Evolutionary conservation across 2,797 vertebrate species (phyloP).

Genomic region (Galagoides demidoff): DNA sequence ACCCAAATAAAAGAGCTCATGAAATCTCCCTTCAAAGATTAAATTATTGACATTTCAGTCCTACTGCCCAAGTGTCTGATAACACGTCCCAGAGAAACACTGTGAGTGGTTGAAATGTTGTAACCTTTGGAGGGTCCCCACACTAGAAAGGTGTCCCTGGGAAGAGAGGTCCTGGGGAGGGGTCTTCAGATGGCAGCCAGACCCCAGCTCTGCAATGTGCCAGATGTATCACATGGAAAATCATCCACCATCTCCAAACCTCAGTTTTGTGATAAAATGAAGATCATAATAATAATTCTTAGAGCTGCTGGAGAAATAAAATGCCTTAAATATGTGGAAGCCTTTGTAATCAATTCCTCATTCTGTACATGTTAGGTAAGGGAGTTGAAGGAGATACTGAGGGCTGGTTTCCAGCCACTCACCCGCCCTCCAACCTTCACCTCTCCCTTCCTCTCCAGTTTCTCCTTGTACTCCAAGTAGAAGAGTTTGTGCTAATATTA

Average conservation of each 20-base stretch:
- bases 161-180: background rate
- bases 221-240: background rate
- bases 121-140: background rate
- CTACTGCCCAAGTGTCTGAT: background rate
- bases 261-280: background rate
- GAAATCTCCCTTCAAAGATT: background rate
- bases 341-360: background rate
- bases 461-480: conserved; percentile 53
- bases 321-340: background rate
- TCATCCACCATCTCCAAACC: background rate
- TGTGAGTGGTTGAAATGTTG: background rate
- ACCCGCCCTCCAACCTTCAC: background rate
- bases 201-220: background rate
- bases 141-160: background rate
- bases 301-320: background rate
- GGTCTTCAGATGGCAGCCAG: background rate
- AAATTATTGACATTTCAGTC: background rate
- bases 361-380: background rate
- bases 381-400: background rate
- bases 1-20: background rate
- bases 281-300: background rate
- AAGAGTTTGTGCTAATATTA: background rate
- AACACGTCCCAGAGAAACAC: background rate
- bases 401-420: background rate
- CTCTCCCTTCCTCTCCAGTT: background rate